Evolutionary conservation across 2,113 vertebrate species (phyloP).

Genomic region (Oncorhynchus gorbuscha): DNA sequence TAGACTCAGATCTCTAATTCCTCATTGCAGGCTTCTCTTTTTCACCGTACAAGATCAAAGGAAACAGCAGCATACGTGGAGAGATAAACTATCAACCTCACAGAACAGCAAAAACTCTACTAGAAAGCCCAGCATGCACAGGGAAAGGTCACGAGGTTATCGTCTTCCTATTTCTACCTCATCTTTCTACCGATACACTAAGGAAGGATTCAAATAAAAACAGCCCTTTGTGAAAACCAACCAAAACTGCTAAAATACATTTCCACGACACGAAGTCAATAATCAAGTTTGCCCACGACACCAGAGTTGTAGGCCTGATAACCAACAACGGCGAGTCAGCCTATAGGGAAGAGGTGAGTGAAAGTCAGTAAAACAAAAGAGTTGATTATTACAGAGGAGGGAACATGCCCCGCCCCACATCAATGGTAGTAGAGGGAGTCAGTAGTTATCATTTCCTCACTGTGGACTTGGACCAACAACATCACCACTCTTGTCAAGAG

Average conservation of each 20-base stretch:
- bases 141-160: neutral
- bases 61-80: conserved; percentile 12
- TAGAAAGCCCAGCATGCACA: neutral
- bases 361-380: no score
- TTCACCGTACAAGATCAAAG: conserved; percentile 41
- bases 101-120: neutral
- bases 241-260: neutral
- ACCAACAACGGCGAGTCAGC: no score
- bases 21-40: conserved; percentile 25
- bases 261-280: no score
- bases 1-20: conserved; percentile 40
- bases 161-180: neutral
- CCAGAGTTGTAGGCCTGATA: no score
- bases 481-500: no score
- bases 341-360: no score
- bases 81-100: conserved; percentile 19
- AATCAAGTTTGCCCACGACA: neutral
- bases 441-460: no score
- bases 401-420: no score
- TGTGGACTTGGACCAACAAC: no score
- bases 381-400: no score
- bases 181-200: neutral
- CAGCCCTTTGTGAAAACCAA: neutral
- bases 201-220: neutral
- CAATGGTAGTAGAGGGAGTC: no score